These are phyloP conservation scores for Biston betularia DNA, from an alignment of 2,888 invertebrate genomes.

Conservation along the genomic window DNA sequence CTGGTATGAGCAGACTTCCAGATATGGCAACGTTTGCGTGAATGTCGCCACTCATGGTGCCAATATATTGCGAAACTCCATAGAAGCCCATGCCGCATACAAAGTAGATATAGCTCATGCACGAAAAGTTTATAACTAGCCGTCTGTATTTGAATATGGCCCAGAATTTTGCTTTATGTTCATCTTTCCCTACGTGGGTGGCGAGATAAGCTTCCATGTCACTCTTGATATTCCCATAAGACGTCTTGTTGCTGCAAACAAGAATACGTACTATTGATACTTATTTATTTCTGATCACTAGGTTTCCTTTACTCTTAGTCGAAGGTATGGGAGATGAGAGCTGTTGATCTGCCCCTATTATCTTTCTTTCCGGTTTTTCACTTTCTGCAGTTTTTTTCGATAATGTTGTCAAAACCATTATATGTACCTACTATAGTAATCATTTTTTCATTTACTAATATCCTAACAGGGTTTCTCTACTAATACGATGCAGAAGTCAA, in stretches of 20 bases:
- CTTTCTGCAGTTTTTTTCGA: no score
- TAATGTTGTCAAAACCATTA: no score
- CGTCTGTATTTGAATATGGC: constrained; percentile 73
- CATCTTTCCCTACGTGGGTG: constrained; percentile 30
- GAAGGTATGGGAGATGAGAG: no score
- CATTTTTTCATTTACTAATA: no score
- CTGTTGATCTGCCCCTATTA: no score
- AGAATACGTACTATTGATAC: background rate
- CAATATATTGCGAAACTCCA: constrained; percentile 92
- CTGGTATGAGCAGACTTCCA: constrained; percentile 88
- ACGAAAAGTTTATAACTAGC: constrained; percentile 87
- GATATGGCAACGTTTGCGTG: constrained; percentile 92
- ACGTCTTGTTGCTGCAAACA: constrained; percentile 59
- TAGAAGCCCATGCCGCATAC: constrained; percentile 94
- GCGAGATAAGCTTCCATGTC: constrained; percentile 61
- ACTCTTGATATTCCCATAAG: constrained; percentile 55
- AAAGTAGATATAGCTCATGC: constrained; percentile 90
- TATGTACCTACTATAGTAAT: no score
- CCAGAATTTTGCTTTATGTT: constrained; percentile 59
- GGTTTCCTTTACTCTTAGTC: no score
- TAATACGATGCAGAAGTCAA: no score
- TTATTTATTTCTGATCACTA: no score
- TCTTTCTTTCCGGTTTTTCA: no score
- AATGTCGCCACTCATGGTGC: constrained; percentile 90
- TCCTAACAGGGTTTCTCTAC: no score